Evolutionary conservation across 2,113 vertebrate genomes (phyloP), one percentile per base, ranked within the genome.

Genomic region (Nymphicus hollandicus): DNA sequence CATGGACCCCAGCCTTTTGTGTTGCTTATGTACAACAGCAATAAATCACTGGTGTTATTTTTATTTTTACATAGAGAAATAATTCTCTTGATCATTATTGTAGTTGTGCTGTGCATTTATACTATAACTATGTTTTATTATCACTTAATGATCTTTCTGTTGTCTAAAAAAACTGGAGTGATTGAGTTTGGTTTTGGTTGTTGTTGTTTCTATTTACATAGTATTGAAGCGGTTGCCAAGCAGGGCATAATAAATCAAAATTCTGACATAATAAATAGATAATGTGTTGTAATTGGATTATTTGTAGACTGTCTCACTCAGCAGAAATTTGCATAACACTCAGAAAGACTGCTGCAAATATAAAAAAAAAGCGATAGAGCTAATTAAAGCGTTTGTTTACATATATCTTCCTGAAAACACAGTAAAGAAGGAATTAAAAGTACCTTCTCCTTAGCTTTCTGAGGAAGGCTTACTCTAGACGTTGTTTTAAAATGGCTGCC

Each of bases 81-180:
- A 81, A 93, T 82, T 69, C 18, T 60, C 25, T 69, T 97, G 94
- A 98, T 97, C 81, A 89, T 91, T 97, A 91, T 90, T 96, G 81
- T 91, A 86, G 61, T 92, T 96, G 63, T 96, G 80, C 91, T 97
- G 96, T 95, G 91, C 78, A 96, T 97, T 97, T 93, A 76, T 92
- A 96, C 97, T 95, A 81, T 89, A 91, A 93, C 91, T 87, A 63
- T 79, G 81, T 98, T 98, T 92, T 96, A 81, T 93, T 97, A 97
- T 97, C 95, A 95, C 81, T 94, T 98, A 98, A 98, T 98, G 96
- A 97, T 97, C 90, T 92, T 97, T 97, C 95, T 96, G 91, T 97
- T 97, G 88, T 84, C 96, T 95, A 88, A 97, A 95, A 92, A 86
- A 88, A 43, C 16, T 24, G 44, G 31, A 89, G n/a, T 64, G 60